Evolutionary conservation across 2,113 vertebrate genomes (phyloP), one percentile per base, ranked within the genome.

Genomic region (Astatotilapia flaviijosephi): DNA sequence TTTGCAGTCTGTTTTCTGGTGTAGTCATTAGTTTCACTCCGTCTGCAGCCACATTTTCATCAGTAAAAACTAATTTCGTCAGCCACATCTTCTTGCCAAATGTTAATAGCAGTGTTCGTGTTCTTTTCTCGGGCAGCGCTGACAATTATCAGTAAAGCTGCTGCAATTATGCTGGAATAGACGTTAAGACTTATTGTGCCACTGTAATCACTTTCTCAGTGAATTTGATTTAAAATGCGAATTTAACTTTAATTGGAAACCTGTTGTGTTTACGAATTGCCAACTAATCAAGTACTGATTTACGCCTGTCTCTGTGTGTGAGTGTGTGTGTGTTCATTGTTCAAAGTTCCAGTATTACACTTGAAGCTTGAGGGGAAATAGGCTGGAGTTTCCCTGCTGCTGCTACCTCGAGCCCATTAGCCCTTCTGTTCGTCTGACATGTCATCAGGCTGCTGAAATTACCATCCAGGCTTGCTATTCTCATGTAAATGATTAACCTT

Each of bases 371-470:
- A 81, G 45, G 42, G 75, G 82, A 80, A 90, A 84, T 49, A 31
- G 86, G 56, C 56, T 65, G 55, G 58, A 9, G 56, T 79, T 55
- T 47, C 56, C 73, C 88, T 58, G 54, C 56, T 77, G 54, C 65
- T 77, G 82, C 88, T 28, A 62, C 88, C 33, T 21, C 1, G n/a
- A 53, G 54, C 79, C 89, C 73, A 81, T 86, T 85, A 84, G 77
- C 54, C 45, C 47, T 42, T 84, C 85, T 28, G 80, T 84, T 85
- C 1, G 9, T 62, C 86, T 88, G 88, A 83, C 89, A 82, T 77
- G 75, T 91, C 85, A 87, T 91, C 91, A 84, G 54, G 6, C 82
- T 75, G 86, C 89, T 87, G 86, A 88, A 91, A 92, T 87, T 79
- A 88, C 90, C 91, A 70, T 51, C 56, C 81, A 40, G 65, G 6